A percentile compares a stretch with the other conserved stretches of the same genome.
phyloP scores from a whole-genome alignment of 2,888 invertebrate species.

The Priocnemis perturbator region DNA sequence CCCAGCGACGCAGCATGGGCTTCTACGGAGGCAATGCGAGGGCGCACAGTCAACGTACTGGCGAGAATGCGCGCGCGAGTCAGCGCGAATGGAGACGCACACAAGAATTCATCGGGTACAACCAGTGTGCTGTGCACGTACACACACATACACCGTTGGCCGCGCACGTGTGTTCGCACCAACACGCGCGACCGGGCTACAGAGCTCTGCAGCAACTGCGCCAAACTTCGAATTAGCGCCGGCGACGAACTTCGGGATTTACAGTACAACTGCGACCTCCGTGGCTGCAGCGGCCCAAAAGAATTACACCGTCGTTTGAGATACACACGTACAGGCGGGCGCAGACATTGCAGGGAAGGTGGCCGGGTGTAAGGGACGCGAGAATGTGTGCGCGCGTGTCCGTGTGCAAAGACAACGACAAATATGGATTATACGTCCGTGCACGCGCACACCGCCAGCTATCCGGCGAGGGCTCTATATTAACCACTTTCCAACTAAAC shows the following conservation, averaged over 20 bases:
- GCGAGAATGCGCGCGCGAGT: no score
- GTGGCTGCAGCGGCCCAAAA: conserved; percentile 37
- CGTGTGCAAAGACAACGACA: no score
- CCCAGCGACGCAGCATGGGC: conserved; percentile 1
- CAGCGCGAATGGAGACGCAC: no score
- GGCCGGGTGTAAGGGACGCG: conserved; percentile 7
- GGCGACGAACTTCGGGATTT: conserved; percentile 64
- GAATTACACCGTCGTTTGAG: conserved; percentile 41
- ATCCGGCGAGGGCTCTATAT: conserved; percentile 9
- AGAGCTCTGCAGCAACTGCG: conserved; percentile 49
- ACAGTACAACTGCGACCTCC: conserved; percentile 65
- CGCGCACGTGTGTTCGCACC: conserved; percentile 12
- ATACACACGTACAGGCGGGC: conserved; percentile 7
- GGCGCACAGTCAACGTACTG: not conserved
- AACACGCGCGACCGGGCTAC: conserved; percentile 20
- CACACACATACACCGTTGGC: not conserved
- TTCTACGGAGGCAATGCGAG: conserved; percentile 1
- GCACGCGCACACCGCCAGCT: not conserved
- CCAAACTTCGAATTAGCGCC: conserved; percentile 63
- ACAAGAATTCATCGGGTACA: no score
- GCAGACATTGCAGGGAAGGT: not conserved
- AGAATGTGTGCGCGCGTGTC: no score
- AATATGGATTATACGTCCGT: not conserved
- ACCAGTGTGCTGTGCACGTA: conserved; percentile 8
- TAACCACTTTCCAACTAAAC: conserved; percentile 18